A percentile compares a stretch with the other conserved stretches of the same genome.
Evolutionary conservation across 1,140 invertebrate genomes (phyloP).

Genomic region (Tetragonula clypearis): DNA sequence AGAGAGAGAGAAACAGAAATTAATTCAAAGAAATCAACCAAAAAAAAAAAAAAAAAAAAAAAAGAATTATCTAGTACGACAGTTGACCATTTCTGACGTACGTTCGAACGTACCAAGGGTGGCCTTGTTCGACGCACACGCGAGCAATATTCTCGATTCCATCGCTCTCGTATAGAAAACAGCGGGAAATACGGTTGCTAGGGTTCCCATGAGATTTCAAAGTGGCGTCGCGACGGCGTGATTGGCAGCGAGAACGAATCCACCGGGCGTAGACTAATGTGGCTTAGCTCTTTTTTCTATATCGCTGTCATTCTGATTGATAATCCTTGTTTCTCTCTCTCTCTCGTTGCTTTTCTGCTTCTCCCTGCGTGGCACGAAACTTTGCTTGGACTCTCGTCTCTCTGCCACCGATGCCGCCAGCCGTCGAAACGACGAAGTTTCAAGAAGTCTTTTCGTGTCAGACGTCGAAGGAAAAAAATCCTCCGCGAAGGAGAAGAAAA

Average conservation of each 20-base stretch:
- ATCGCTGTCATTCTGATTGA: constrained; percentile 71
- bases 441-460: constrained; percentile 46
- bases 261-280: constrained; percentile 68
- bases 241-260: constrained; percentile 72
- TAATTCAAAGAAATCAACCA: no score
- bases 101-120: no score
- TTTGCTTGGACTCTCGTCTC: neutral
- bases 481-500: neutral
- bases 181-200: neutral
- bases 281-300: constrained; percentile 54
- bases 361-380: constrained; percentile 1
- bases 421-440: constrained; percentile 25
- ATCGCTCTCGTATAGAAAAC: neutral
- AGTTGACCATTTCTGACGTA: neutral
- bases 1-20: no score
- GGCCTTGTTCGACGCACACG: no score
- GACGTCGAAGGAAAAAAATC: constrained; percentile 25
- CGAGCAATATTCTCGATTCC: neutral
- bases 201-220: constrained; percentile 32
- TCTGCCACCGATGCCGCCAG: neutral
- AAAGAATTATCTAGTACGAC: neutral
- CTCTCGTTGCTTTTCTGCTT: neutral
- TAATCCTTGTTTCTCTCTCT: constrained; percentile 55
- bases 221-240: constrained; percentile 56
- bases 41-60: neutral